phyloP scores from a whole-genome alignment of 2,888 invertebrate genomes.

The Chrysolina haemoptera region DNA sequence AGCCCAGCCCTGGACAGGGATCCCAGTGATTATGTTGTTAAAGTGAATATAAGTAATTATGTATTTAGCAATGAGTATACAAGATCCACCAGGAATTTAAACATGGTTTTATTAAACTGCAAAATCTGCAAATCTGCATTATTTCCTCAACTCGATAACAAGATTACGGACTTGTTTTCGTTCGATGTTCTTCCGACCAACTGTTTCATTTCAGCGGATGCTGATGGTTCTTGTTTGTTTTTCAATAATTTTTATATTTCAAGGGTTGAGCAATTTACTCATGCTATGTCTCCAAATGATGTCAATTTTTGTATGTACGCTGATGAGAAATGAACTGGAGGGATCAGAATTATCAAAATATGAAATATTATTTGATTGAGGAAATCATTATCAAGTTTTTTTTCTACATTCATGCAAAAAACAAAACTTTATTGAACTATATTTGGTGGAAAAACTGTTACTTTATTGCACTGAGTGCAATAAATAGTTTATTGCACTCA shows the following conservation, averaged over 20 bases:
- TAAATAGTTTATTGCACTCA: too few species aligned
- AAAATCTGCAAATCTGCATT: conserved; percentile 59
- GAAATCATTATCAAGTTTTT: not conserved
- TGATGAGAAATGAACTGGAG: not conserved
- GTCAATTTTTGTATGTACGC: not conserved
- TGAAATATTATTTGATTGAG: not conserved
- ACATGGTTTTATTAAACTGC: conserved; percentile 61
- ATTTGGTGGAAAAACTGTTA: too few species aligned
- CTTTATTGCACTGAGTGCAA: too few species aligned
- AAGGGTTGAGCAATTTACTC: conserved; percentile 13
- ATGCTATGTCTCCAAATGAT: conserved; percentile 1
- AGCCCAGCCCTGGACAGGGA: conserved; percentile 46
- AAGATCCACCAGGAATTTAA: conserved; percentile 56
- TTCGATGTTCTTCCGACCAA: conserved; percentile 21
- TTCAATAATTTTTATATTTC: conserved; percentile 21
- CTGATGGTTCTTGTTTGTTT: conserved; percentile 22
- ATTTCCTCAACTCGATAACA: conserved; percentile 59
- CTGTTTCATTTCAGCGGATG: conserved; percentile 20
- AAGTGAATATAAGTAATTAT: conserved; percentile 59
- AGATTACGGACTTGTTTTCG: conserved; percentile 54
- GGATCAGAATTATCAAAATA: too few species aligned
- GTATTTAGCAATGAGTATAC: conserved; percentile 57
- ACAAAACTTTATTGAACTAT: too few species aligned
- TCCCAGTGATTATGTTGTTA: conserved; percentile 52
- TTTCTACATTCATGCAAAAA: too few species aligned